Evolutionary conservation across 2,113 vertebrate genomes (phyloP).

Genomic region (Urocolius indicus): DNA sequence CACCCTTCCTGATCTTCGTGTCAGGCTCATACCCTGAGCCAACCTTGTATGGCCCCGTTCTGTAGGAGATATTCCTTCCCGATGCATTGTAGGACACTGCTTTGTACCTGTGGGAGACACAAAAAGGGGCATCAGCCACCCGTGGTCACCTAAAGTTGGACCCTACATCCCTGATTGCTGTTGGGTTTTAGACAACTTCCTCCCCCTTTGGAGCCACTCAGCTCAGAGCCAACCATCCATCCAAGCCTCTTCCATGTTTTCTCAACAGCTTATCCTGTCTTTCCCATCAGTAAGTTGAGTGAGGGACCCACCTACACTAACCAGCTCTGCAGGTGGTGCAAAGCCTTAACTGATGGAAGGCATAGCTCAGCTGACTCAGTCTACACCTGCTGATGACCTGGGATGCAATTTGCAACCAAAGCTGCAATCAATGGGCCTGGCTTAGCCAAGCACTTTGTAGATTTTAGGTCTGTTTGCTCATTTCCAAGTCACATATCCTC

Average conservation of each 20-base stretch:
- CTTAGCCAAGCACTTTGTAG: background rate
- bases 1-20: conserved; percentile 60
- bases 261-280: background rate
- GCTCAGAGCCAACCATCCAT: background rate
- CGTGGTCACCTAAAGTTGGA: rapidly evolving
- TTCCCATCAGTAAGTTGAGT: background rate
- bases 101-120: conserved; percentile 81
- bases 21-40: conserved; percentile 71
- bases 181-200: background rate
- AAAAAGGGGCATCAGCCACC: background rate
- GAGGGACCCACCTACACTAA: background rate
- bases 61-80: conserved; percentile 82
- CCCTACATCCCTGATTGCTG: background rate
- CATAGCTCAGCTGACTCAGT: background rate
- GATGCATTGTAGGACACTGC: conserved; percentile 85
- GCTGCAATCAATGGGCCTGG: background rate
- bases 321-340: rapidly evolving
- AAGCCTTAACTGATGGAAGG: background rate
- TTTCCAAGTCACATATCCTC: background rate
- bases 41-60: conserved; percentile 69
- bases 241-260: background rate
- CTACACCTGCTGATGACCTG: background rate
- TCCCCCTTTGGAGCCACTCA: background rate
- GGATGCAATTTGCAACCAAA: background rate
- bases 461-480: background rate